Evolutionary conservation across 2,888 invertebrate species (phyloP), one percentile per base, ranked within the genome.

Genomic region (Mongoloraphidia duomilia): DNA sequence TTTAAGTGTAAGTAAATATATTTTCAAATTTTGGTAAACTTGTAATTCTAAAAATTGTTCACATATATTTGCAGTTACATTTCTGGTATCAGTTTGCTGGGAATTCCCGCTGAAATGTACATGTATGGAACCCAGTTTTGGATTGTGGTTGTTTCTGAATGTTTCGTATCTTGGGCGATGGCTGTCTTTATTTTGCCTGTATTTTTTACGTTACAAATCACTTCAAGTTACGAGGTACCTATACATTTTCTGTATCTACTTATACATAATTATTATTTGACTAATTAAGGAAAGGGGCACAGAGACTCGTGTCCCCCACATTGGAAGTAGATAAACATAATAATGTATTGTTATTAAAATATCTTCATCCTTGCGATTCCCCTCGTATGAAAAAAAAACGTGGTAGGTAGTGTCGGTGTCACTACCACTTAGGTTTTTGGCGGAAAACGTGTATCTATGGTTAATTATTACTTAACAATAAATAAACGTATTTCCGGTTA

Each of bases 31-130:
- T 1, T n/a, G 8, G 5, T 13, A 12, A 46, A 46, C 6, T 17
- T 10, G 11, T 8, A 8, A 38, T 17, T 17, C 17, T 4, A 3
- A 17, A 17, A 17, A 17, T 17, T 17, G 6, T 26, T 26, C 6
- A 5, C 6, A 26, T 26, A 3, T 44, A 57, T 47, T 70, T 73
- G 50, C 69, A 84, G 84, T 66, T 84, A 84, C 60, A 78, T 84
- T 57, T 84, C 84, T 34, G 84, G 84, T 3, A 83, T 84, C 52
- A 79, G 82, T 26, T 69, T 84, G 49, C 66, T 84, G 51, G 84
- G 84, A 11, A 68, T 82, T 26, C 83, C 84, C 0, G 81, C 84
- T 1, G 84, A 84, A 68, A 82, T 84, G 74, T 84, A 84, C 60
- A 79, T 80, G 0, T 83, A 80, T 58, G 84, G 84, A 2, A 82